A percentile compares a stretch with the other conserved stretches of the same genome.
Conservation (phyloP, 2,888 invertebrate species). For the Idaea aversata region DNA sequence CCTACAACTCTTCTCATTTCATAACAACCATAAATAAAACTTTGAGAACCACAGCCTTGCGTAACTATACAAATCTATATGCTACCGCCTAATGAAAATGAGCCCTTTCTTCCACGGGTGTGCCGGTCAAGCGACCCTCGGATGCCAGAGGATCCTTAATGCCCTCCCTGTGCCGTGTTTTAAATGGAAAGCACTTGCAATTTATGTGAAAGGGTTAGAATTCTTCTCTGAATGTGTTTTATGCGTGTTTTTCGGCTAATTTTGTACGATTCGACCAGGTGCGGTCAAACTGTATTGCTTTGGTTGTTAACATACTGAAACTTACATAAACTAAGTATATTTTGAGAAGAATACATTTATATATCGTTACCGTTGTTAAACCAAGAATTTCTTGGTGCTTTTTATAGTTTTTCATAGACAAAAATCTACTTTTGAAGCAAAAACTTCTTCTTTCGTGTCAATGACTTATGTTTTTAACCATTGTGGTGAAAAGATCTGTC, state of each 20-base stretch:
- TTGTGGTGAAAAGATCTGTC: too few species aligned
- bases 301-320: not conserved
- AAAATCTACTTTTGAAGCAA: too few species aligned
- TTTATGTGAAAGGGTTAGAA: constrained; percentile 75
- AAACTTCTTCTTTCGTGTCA: too few species aligned
- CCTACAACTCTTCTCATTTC: not conserved
- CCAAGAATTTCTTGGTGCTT: too few species aligned
- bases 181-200: constrained; percentile 73
- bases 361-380: too few species aligned
- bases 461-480: too few species aligned
- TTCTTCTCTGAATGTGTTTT: constrained; percentile 59
- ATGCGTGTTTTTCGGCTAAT: constrained; percentile 55
- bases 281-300: constrained; percentile 10
- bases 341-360: too few species aligned
- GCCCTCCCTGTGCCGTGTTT: constrained; percentile 61
- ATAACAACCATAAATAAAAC: constrained; percentile 22
- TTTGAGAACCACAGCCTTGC: constrained; percentile 49
- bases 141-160: constrained; percentile 61
- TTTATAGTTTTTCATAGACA: too few species aligned
- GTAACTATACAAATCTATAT: constrained; percentile 64
- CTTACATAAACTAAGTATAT: not conserved
- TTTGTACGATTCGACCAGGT: constrained; percentile 39
- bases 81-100: constrained; percentile 75
- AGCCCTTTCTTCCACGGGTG: constrained; percentile 70
- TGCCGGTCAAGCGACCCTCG: constrained; percentile 60